Evolutionary conservation across 2,888 invertebrate genomes (phyloP).

Genomic region (Conistra vaccinii): DNA sequence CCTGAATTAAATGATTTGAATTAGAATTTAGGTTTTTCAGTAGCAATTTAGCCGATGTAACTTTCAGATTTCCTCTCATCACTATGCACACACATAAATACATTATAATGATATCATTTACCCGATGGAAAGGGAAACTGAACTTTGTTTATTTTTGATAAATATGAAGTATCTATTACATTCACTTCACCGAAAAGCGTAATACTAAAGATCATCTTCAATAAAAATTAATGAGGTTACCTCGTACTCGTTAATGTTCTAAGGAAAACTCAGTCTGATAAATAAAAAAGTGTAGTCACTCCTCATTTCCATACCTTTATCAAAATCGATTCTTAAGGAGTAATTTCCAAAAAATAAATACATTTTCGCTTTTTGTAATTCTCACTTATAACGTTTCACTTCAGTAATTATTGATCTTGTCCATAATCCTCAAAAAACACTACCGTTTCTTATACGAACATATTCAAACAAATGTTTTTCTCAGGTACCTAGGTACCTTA

Average conservation of each 20-base stretch:
- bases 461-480: neutral
- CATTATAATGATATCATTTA: no score
- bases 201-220: neutral
- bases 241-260: neutral
- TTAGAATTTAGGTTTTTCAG: neutral
- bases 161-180: neutral
- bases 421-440: neutral
- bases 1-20: no score
- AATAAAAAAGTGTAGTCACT: conserved; percentile 1
- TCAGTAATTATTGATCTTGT: conserved; percentile 7
- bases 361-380: neutral
- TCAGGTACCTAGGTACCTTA: neutral
- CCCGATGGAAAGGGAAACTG: no score
- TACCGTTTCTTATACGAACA: neutral
- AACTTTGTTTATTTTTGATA: no score
- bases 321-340: no score
- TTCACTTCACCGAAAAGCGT: neutral
- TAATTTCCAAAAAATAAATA: neutral
- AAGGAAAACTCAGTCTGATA: neutral
- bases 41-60: neutral
- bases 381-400: neutral
- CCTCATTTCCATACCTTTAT: no score
- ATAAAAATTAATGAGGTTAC: conserved; percentile 26
- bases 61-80: no score
- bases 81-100: no score